Evolutionary conservation across 2,888 invertebrate genomes (phyloP).

Genomic region (Perdita meconis): DNA sequence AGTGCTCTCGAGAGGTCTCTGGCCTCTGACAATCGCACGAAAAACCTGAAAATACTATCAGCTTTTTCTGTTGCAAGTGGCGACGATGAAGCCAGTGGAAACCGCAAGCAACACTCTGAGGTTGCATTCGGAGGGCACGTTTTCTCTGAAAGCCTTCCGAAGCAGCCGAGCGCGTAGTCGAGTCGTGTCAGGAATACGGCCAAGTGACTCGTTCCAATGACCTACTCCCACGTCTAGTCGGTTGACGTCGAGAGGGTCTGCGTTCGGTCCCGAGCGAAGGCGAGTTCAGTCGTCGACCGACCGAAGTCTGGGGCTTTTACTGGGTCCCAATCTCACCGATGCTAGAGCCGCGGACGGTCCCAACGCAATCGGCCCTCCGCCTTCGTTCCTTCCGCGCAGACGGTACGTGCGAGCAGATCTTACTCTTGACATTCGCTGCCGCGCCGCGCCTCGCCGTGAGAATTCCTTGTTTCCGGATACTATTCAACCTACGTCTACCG

Average conservation of each 20-base stretch:
- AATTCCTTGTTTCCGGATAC: slow-evolving; percentile 23
- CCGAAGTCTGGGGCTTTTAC: slow-evolving; percentile 74
- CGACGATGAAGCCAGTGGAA: too few relatives aligned
- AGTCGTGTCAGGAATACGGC: slow-evolving; percentile 61
- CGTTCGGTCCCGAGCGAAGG: slow-evolving; percentile 49
- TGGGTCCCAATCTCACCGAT: slow-evolving; percentile 61
- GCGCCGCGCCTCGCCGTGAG: slow-evolving; percentile 17
- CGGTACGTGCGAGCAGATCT: slow-evolving; percentile 40
- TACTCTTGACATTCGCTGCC: slow-evolving; percentile 34
- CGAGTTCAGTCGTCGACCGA: slow-evolving; percentile 70
- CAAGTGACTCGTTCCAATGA: slow-evolving; percentile 79
- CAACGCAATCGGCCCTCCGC: slow-evolving; percentile 52
- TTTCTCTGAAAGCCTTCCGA: slow-evolving; percentile 26
- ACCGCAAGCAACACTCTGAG: too few relatives aligned
- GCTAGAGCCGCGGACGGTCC: slow-evolving; percentile 53
- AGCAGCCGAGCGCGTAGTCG: slow-evolving; percentile 8
- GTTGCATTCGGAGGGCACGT: too few relatives aligned
- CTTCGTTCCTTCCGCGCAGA: slow-evolving; percentile 51
- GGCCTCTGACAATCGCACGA: too few relatives aligned
- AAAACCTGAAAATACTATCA: slow-evolving; percentile 25
- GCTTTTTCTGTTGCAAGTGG: too few relatives aligned
- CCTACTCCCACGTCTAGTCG: slow-evolving; percentile 83
- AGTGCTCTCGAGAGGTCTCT: too few relatives aligned
- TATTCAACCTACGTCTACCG: too few relatives aligned
- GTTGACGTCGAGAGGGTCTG: slow-evolving; percentile 50